Percentiles rank a stretch among this genome's conserved stretches.
These are phyloP conservation scores for Portunus trituberculatus DNA, from an alignment of 1,140 invertebrate genomes.

Conservation along the genomic window DNA sequence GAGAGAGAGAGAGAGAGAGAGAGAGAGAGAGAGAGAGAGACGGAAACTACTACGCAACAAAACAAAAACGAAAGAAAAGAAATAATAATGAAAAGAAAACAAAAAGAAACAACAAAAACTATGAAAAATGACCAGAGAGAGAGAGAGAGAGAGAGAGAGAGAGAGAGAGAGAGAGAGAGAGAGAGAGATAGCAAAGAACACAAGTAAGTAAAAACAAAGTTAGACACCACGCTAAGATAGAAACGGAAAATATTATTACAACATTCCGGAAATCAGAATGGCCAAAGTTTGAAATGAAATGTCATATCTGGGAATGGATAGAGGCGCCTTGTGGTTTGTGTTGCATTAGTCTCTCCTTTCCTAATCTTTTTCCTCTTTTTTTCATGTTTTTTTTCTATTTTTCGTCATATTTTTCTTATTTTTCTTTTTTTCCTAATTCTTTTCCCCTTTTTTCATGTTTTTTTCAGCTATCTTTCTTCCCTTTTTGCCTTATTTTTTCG, in stretches of 20 bases:
- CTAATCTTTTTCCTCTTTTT: background rate
- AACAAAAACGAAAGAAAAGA: no score
- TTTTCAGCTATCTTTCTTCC: background rate
- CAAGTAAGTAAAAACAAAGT: background rate
- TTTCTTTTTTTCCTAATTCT: background rate
- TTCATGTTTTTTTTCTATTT: background rate
- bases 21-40: no score
- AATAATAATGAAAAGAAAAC: no score
- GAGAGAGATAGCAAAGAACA: background rate
- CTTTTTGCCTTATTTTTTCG: background rate
- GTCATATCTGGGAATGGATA: background rate
- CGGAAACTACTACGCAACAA: no score
- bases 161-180: conserved; percentile 48
- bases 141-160: conserved; percentile 36
- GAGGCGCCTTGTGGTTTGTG: background rate
- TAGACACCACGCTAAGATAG: background rate
- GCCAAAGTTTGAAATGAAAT: conserved; percentile 24
- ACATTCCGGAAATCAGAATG: conserved; percentile 6
- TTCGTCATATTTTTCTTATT: background rate
- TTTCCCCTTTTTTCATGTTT: background rate
- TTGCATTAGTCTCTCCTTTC: background rate
- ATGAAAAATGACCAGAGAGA: background rate
- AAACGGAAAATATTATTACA: background rate
- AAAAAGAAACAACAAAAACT: background rate
- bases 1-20: no score